Evolutionary conservation across 2,888 invertebrate species (phyloP).

Genomic region (Siphonodentalium dalli): DNA sequence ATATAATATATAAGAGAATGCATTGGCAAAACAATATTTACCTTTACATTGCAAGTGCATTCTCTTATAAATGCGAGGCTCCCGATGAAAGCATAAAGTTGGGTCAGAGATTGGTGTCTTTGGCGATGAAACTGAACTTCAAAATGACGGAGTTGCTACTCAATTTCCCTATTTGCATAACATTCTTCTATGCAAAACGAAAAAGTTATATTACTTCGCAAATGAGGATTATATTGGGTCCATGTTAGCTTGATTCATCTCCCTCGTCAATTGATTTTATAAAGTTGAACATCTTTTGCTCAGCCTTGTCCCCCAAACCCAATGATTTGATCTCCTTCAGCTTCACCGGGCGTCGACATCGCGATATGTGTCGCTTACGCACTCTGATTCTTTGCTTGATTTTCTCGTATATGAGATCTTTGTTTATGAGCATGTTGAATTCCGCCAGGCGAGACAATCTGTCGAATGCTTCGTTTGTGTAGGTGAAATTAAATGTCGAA

Average conservation of each 20-base stretch:
- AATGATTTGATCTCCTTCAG: slow-evolving; percentile 45
- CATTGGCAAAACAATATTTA: too few relatives aligned
- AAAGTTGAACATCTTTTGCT: slow-evolving; percentile 31
- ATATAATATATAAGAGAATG: too few relatives aligned
- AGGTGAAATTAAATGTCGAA: slow-evolving; percentile 66
- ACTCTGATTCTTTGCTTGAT: slow-evolving; percentile 55
- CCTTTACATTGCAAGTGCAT: too few relatives aligned
- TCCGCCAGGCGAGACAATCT: slow-evolving; percentile 64
- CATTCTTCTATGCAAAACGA: too few relatives aligned
- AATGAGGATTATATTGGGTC: too few relatives aligned
- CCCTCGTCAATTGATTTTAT: slow-evolving; percentile 31
- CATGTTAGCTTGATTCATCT: slow-evolving; percentile 28
- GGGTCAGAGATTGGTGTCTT: too few relatives aligned
- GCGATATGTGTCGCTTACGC: slow-evolving; percentile 34
- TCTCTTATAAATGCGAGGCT: too few relatives aligned
- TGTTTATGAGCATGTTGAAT: slow-evolving; percentile 63
- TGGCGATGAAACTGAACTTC: too few relatives aligned
- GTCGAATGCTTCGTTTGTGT: slow-evolving; percentile 63
- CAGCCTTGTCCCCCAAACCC: slow-evolving; percentile 29
- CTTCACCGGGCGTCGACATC: slow-evolving; percentile 41
- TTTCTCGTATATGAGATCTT: slow-evolving; percentile 59
- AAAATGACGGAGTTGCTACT: too few relatives aligned
- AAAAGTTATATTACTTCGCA: too few relatives aligned
- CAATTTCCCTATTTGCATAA: too few relatives aligned
- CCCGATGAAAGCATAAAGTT: too few relatives aligned